phyloP scores from a whole-genome alignment of 2,888 invertebrate species.

The Acanthosoma haemorrhoidale region DNA sequence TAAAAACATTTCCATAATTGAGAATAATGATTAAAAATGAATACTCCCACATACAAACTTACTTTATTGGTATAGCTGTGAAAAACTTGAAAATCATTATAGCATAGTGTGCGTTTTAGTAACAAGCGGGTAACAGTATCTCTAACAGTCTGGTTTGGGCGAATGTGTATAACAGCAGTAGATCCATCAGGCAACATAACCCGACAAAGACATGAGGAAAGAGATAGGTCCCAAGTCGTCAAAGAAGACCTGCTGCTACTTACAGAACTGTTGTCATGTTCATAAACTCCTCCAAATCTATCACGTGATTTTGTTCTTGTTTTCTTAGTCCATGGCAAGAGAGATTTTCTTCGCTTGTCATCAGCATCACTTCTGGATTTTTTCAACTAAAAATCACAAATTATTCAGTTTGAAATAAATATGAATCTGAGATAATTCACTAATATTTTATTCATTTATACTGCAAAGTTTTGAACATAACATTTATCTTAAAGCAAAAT shows the following conservation, averaged over 20 bases:
- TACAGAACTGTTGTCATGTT: slow-evolving; percentile 50
- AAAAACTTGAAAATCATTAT: slow-evolving; percentile 73
- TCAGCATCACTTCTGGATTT: slow-evolving; percentile 82
- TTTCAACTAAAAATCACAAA: slow-evolving; percentile 56
- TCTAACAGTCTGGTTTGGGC: slow-evolving; percentile 66
- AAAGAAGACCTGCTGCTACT: slow-evolving; percentile 58
- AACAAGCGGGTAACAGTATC: slow-evolving; percentile 74
- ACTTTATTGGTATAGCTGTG: slow-evolving; percentile 39
- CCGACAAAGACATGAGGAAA: slow-evolving; percentile 61
- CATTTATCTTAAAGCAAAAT: too few species aligned
- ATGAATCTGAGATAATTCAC: too few species aligned
- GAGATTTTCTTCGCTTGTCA: slow-evolving; percentile 79
- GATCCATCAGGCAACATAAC: slow-evolving; percentile 86
- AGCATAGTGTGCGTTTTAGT: slow-evolving; percentile 73
- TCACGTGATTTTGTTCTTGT: slow-evolving; percentile 65
- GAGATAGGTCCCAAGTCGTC: slow-evolving; percentile 55
- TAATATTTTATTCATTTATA: too few species aligned
- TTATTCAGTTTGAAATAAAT: too few species aligned
- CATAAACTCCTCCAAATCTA: slow-evolving; percentile 44
- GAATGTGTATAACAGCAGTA: slow-evolving; percentile 84
- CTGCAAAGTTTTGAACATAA: too few species aligned
- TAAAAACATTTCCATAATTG: too few species aligned
- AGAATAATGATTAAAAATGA: too few species aligned
- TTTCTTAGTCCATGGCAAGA: slow-evolving; percentile 82
- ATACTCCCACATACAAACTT: not conserved